Conservation (phyloP, 2,888 invertebrate genomes). For the Eucera pruinosa region DNA sequence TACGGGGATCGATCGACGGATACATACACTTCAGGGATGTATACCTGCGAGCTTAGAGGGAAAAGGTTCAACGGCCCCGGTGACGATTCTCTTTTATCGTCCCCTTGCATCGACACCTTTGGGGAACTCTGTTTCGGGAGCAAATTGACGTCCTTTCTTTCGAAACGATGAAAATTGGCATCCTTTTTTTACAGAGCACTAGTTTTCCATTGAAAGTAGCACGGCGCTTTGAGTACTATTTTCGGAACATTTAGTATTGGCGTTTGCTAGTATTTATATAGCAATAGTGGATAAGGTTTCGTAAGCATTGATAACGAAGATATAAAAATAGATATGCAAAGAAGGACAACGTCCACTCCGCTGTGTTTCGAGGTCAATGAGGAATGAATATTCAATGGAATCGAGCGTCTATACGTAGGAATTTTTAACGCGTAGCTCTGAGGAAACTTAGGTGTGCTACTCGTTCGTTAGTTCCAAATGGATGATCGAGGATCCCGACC, state of each 20-base stretch:
- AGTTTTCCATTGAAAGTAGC: neutral
- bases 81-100: slow-evolving; percentile 46
- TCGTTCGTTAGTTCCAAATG: slow-evolving; percentile 24
- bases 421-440: slow-evolving; percentile 11
- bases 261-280: too few species aligned
- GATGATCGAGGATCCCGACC: slow-evolving; percentile 52
- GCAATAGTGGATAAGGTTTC: neutral
- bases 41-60: slow-evolving; percentile 48
- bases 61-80: slow-evolving; percentile 49
- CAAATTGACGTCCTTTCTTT: slow-evolving; percentile 14
- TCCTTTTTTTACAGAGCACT: too few species aligned
- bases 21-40: slow-evolving; percentile 33
- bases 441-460: neutral
- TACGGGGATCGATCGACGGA: slow-evolving; percentile 56
- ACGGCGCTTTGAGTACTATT: neutral
- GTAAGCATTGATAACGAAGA: slow-evolving; percentile 18
- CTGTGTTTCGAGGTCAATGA: slow-evolving; percentile 30
- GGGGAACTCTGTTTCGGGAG: slow-evolving; percentile 1
- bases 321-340: slow-evolving; percentile 36
- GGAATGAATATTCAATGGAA: slow-evolving; percentile 39
- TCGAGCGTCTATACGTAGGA: slow-evolving; percentile 2
- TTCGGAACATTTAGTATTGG: too few species aligned
- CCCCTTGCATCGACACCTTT: slow-evolving; percentile 35
- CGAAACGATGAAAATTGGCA: too few species aligned
- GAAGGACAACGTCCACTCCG: slow-evolving; percentile 11